Evolutionary conservation across 2,888 invertebrate genomes (phyloP), one percentile per base, ranked within the genome.

Genomic region (Conops quadrifasciatus): DNA sequence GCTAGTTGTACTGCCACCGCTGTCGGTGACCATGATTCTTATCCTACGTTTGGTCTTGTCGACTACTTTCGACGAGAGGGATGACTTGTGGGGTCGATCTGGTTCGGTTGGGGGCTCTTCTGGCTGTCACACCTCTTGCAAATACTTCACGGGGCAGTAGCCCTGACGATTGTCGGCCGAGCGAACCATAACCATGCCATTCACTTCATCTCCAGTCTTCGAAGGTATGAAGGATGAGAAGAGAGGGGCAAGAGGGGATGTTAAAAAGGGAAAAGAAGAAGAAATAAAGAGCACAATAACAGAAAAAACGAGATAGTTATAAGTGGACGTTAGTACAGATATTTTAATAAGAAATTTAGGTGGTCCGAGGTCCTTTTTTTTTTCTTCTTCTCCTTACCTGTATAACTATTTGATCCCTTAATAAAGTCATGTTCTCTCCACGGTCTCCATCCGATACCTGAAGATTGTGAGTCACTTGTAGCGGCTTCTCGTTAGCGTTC

Each of bases 391-490:
- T 19, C 45, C 67, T 67, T 76, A 86, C 90, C 85, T 90, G 90
- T 78, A 97, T 94, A 71, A 97, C 97, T 82, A 97, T 97, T 91
- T 97, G 95, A 87, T 96, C 96, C 80, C 95, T 89, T 65, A 95
- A 89, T 63, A 96, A 88, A 88, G 94, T 94, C 80, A 95, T 87
- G 77, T 92, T 93, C 75, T 86, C 86, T 36, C 84, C 84, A 2
- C 86, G 82, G 78, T 93, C 93, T 1, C 94, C 94, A 78, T 96
- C 95, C 2, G 94, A 93, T 47, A 97, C 92, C 88, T 96, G 93
- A 26, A 94, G 88, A 84, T 94, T 93, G 80, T 93, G 91, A 1
- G 91, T 92, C n/a, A 97, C 97, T 88, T 97, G 96, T 71, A 96
- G 87, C 0, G 96, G 94, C 80, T 93, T 91, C 83, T 97, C 97